phyloP scores from a whole-genome alignment of 1,140 invertebrate species.

The Alviniconcha marisindica region DNA sequence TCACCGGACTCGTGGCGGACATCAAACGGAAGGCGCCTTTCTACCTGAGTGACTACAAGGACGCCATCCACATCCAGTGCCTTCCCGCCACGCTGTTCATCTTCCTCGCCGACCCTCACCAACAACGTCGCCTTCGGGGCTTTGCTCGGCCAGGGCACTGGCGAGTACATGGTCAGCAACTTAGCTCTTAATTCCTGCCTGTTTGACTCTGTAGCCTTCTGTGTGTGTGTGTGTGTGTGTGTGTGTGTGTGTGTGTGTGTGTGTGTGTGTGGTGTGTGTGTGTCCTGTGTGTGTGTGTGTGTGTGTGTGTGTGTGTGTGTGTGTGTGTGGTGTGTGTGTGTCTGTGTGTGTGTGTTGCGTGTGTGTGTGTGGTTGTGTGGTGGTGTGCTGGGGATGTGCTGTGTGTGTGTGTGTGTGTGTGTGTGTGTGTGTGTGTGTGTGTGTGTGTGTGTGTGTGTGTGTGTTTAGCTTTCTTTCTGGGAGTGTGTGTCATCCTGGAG shows the following conservation, averaged over 20 bases:
- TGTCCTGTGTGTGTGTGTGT: not conserved
- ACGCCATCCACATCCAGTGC: constrained; percentile 95
- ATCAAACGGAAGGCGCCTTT: constrained; percentile 94
- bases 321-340: no score
- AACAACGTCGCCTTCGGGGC: constrained; percentile 99
- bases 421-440: no score
- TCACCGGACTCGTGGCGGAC: constrained; percentile 93
- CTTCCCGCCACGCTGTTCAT: constrained; percentile 98
- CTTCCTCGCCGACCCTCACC: constrained; percentile 98
- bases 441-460: no score
- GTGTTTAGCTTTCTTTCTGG: no score
- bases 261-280: not conserved
- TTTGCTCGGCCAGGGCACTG: constrained; percentile 94
- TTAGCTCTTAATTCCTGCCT: no score
- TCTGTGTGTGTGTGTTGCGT: no score
- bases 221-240: no score
- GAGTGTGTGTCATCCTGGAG: no score
- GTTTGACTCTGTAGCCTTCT: no score
- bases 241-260: not conserved
- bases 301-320: not conserved
- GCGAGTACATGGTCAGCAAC: constrained; percentile 89
- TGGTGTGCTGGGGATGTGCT: no score
- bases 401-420: no score
- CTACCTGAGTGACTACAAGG: constrained; percentile 82
- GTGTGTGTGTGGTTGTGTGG: no score